Percentiles rank a stretch among this genome's conserved stretches.
phyloP scores from a whole-genome alignment of 92 coral and sea anemone species.

The Actinernus sp. region DNA sequence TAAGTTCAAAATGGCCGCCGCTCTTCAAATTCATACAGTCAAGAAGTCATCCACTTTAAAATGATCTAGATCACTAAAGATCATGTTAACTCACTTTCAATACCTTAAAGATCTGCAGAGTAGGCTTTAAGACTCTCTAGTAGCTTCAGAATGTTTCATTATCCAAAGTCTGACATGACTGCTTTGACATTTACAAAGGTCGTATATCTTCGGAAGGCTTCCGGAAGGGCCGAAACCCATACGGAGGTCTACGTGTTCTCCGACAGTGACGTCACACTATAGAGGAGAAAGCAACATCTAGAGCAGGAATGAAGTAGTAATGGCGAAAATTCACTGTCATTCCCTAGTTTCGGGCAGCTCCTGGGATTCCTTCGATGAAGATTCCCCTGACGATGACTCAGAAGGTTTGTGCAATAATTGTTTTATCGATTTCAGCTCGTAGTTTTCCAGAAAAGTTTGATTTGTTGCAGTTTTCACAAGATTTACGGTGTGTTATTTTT shows the following conservation, averaged over 20 bases:
- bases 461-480: conserved; percentile 56
- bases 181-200: conserved; percentile 78
- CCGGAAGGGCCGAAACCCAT: background rate
- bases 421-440: conserved; percentile 32
- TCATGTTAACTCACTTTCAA: too few relatives aligned
- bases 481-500: conserved; percentile 85
- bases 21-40: background rate
- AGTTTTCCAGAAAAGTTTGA: conserved; percentile 9
- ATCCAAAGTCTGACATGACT: conserved; percentile 39
- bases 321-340: conserved; percentile 99
- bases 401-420: conserved; percentile 79
- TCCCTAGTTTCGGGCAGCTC: conserved; percentile 99
- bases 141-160: too few relatives aligned
- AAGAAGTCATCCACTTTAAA: background rate
- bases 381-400: conserved; percentile 78
- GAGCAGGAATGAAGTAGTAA: conserved; percentile 96
- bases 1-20: conserved; percentile 66
- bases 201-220: conserved; percentile 67
- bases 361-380: conserved; percentile 92
- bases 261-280: conserved; percentile 95
- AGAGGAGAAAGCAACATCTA: conserved; percentile 92
- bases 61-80: too few relatives aligned
- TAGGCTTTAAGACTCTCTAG: too few relatives aligned
- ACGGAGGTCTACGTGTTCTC: conserved; percentile 17
- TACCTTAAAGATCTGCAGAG: too few relatives aligned